Percentiles rank a stretch among this genome's conserved stretches.
phyloP scores from a whole-genome alignment of 1,140 invertebrate genomes.

The Sminthurides bifidus region DNA sequence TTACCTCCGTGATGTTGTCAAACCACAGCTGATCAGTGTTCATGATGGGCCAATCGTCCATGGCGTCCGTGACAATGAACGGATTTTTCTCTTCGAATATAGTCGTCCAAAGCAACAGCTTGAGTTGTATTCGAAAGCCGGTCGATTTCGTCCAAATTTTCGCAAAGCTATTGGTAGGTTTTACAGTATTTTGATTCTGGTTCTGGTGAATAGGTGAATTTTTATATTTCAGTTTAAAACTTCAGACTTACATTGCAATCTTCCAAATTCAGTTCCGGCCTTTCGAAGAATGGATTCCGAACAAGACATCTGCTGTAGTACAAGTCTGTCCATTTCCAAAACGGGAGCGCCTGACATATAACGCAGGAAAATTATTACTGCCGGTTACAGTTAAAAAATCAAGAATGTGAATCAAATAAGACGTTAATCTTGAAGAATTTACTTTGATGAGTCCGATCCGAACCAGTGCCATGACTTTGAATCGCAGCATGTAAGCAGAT shows the following conservation, averaged over 20 bases:
- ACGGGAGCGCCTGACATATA: conserved; percentile 45
- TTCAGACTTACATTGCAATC: conserved; percentile 45
- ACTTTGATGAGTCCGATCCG: conserved; percentile 27
- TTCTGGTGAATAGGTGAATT: conserved; percentile 10
- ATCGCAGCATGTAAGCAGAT: background rate
- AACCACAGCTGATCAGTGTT: conserved; percentile 53
- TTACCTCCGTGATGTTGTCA: conserved; percentile 51
- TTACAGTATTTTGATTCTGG: background rate
- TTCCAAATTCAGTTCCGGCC: conserved; percentile 40
- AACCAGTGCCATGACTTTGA: conserved; percentile 20
- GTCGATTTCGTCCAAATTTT: conserved; percentile 47
- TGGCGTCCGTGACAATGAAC: conserved; percentile 57
- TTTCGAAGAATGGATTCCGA: conserved; percentile 49
- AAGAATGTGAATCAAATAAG: background rate
- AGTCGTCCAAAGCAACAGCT: conserved; percentile 52
- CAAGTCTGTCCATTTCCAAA: conserved; percentile 68
- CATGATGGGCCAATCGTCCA: conserved; percentile 53
- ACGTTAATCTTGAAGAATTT: background rate
- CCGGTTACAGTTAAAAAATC: background rate
- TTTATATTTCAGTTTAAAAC: conserved; percentile 11
- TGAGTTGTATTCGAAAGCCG: conserved; percentile 50
- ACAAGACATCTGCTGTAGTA: conserved; percentile 62
- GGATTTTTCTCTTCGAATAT: conserved; percentile 55
- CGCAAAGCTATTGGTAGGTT: conserved; percentile 46
- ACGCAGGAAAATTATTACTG: background rate